phyloP scores from a whole-genome alignment of 2,888 invertebrate species.

The Rhagonycha lutea region DNA sequence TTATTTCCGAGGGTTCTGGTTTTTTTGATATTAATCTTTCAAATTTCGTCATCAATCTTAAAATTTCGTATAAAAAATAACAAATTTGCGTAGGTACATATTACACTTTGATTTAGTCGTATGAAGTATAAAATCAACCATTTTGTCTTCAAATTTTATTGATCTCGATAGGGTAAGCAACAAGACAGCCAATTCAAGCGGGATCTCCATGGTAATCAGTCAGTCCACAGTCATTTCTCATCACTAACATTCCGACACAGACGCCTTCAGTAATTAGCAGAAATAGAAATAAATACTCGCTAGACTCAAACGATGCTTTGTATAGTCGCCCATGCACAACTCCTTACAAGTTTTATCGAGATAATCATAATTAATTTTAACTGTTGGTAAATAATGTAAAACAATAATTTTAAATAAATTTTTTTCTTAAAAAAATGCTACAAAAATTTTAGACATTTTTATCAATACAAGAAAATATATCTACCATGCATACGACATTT shows the following conservation, averaged over 20 bases:
- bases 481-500: too few species aligned
- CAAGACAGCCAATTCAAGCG: conserved; percentile 26
- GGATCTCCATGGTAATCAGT: conserved; percentile 55
- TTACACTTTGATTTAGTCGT: background rate
- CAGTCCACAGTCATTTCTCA: conserved; percentile 54
- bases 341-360: conserved; percentile 23
- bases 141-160: conserved; percentile 33
- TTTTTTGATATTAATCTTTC: conserved; percentile 26
- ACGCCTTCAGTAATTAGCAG: conserved; percentile 56
- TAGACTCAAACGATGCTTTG: conserved; percentile 39
- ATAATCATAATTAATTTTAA: conserved; percentile 10
- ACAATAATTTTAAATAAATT: background rate
- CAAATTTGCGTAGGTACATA: background rate
- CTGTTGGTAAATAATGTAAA: background rate
- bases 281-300: conserved; percentile 52
- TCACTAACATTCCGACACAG: conserved; percentile 51
- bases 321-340: conserved; percentile 36
- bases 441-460: too few species aligned
- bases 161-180: conserved; percentile 11
- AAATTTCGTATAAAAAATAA: background rate
- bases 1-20: conserved; percentile 35
- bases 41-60: conserved; percentile 10
- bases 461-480: too few species aligned
- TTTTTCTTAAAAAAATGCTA: background rate
- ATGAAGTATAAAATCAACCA: conserved; percentile 15